Conservation (phyloP, 2,113 vertebrate genomes). For the Elephantulus edwardii region DNA sequence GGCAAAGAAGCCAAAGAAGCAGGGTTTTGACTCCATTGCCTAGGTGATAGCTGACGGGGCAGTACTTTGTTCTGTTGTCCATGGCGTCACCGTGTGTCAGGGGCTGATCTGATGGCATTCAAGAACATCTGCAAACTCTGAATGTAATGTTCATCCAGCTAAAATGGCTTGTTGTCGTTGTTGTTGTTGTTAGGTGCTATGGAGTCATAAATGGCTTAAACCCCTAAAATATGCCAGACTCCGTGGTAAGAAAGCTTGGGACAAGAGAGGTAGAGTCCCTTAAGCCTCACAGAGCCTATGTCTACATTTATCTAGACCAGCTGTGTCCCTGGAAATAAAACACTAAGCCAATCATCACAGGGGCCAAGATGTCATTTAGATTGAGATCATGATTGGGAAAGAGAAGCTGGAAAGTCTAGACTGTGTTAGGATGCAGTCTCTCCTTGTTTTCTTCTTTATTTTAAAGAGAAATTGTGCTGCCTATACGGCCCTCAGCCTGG, state of each 20-base stretch:
- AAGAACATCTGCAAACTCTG: background rate
- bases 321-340: too few species aligned
- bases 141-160: background rate
- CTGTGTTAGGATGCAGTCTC: background rate
- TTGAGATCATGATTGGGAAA: background rate
- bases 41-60: background rate
- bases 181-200: too few species aligned
- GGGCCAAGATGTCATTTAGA: background rate
- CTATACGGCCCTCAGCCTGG: background rate
- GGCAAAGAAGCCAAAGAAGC: background rate
- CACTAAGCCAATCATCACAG: too few species aligned
- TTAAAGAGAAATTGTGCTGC: background rate
- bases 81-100: background rate
- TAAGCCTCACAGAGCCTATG: background rate
- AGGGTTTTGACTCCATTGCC: background rate
- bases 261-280: background rate
- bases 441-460: background rate
- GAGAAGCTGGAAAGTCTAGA: background rate
- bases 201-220: constrained; percentile 28
- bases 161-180: constrained; percentile 15
- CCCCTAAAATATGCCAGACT: background rate
- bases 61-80: background rate
- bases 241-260: background rate
- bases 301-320: background rate
- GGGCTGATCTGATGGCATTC: background rate